phyloP scores from a whole-genome alignment of 1,140 invertebrate genomes.

The Leucophenga varia region DNA sequence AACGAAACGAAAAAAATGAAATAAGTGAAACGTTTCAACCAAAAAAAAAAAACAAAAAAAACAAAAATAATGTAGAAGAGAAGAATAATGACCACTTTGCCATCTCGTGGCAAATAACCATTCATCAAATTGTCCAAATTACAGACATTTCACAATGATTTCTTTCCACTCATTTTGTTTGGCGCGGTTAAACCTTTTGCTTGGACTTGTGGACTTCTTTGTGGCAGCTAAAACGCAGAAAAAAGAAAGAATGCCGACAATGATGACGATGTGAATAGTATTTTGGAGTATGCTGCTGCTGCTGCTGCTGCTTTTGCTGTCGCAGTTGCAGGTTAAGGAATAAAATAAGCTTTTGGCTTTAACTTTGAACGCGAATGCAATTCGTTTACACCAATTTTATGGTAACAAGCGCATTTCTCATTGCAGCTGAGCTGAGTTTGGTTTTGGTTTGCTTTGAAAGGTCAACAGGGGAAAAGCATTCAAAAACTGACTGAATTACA shows the following conservation, averaged over 20 bases:
- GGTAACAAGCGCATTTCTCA: conserved; percentile 36
- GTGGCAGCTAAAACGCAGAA: conserved; percentile 11
- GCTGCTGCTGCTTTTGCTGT: background rate
- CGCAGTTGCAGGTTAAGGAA: too few species aligned
- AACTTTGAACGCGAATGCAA: conserved; percentile 24
- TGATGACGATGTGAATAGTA: too few species aligned
- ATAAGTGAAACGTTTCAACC: conserved; percentile 1
- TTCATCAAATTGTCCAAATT: conserved; percentile 58
- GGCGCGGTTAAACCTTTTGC: too few species aligned
- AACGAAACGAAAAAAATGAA: conserved; percentile 2
- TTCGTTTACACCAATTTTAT: conserved; percentile 57
- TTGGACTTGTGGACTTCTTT: conserved; percentile 22
- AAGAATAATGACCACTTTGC: conserved; percentile 57
- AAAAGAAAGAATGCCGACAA: too few species aligned
- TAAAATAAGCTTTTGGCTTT: background rate
- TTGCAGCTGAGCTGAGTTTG: too few species aligned
- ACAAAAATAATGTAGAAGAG: conserved; percentile 16
- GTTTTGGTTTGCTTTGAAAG: conserved; percentile 11
- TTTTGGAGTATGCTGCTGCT: background rate
- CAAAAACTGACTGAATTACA: too few species aligned
- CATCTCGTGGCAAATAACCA: conserved; percentile 57
- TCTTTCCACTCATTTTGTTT: conserved; percentile 15
- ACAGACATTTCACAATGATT: conserved; percentile 56
- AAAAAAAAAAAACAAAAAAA: conserved; percentile 1
- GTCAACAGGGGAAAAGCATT: too few species aligned